phyloP scores from a whole-genome alignment of 2,113 vertebrate genomes.

The Vicugna pacos region DNA sequence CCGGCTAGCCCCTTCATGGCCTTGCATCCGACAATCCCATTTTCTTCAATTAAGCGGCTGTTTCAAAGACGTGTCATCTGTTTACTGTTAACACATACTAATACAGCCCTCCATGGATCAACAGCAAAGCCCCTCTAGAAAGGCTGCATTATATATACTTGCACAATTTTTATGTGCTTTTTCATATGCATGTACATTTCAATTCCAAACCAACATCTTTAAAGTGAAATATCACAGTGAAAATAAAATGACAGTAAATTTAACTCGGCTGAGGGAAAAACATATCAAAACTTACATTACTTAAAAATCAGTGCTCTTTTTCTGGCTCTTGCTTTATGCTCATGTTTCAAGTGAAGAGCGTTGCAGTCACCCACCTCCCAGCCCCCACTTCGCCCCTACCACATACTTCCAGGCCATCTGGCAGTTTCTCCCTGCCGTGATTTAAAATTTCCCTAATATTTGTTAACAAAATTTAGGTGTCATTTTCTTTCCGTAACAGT shows the following conservation, averaged over 20 bases:
- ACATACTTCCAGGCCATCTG: conserved; percentile 7
- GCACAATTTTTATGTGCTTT: background rate
- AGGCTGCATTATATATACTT: background rate
- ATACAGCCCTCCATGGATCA: background rate
- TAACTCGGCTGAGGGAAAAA: background rate
- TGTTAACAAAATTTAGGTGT: conserved; percentile 68
- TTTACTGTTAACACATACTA: conserved; percentile 53
- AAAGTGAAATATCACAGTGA: conserved; percentile 19
- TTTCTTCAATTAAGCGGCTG: conserved; percentile 56
- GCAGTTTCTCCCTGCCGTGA: conserved; percentile 19
- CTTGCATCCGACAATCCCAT: conserved; percentile 50
- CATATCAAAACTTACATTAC: background rate
- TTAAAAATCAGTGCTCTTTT: conserved; percentile 43
- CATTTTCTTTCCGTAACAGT: conserved; percentile 46
- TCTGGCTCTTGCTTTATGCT: background rate
- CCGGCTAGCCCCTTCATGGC: background rate
- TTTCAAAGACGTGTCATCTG: conserved; percentile 60
- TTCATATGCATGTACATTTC: conserved; percentile 26
- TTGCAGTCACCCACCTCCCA: background rate
- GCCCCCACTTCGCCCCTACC: background rate
- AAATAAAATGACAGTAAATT: conserved; percentile 57
- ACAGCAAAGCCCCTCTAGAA: conserved; percentile 8
- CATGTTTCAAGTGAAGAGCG: background rate
- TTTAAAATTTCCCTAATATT: conserved; percentile 68
- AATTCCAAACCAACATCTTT: conserved; percentile 36